phyloP scores from a whole-genome alignment of 1,140 invertebrate genomes.

The Papilio polyxenes region DNA sequence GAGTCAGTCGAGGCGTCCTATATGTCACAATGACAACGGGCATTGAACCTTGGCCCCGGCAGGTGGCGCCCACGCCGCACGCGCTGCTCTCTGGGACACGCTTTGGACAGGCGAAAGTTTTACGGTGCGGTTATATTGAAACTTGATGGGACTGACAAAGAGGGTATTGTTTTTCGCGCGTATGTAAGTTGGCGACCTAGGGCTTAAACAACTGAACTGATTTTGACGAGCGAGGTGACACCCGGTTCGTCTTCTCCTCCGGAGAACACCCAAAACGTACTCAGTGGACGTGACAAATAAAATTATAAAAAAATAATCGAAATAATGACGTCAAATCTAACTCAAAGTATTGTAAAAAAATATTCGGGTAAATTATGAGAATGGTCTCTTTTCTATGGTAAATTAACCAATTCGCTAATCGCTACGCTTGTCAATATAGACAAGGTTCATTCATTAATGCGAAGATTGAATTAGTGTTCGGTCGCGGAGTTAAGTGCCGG shows the following conservation, averaged over 20 bases:
- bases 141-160: neutral
- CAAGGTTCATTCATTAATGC: constrained; percentile 29
- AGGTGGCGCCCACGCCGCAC: constrained; percentile 42
- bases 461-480: constrained; percentile 48
- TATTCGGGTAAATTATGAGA: too few species aligned
- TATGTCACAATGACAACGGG: constrained; percentile 38
- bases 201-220: too few species aligned
- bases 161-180: too few species aligned
- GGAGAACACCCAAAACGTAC: too few species aligned
- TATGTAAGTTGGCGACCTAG: too few species aligned
- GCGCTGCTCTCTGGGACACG: constrained; percentile 37
- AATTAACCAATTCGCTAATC: constrained; percentile 31
- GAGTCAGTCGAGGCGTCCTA: neutral
- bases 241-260: too few species aligned
- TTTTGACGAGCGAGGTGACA: too few species aligned
- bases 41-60: constrained; percentile 49
- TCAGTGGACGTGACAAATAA: too few species aligned
- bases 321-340: too few species aligned
- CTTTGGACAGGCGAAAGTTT: constrained; percentile 23
- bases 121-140: constrained; percentile 24
- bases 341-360: constrained; percentile 16
- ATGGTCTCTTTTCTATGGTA: neutral
- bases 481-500: constrained; percentile 39
- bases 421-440: constrained; percentile 38
- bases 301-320: too few species aligned